Evolutionary conservation across 1,140 invertebrate species (phyloP).

Genomic region (Drosophila azteca): DNA sequence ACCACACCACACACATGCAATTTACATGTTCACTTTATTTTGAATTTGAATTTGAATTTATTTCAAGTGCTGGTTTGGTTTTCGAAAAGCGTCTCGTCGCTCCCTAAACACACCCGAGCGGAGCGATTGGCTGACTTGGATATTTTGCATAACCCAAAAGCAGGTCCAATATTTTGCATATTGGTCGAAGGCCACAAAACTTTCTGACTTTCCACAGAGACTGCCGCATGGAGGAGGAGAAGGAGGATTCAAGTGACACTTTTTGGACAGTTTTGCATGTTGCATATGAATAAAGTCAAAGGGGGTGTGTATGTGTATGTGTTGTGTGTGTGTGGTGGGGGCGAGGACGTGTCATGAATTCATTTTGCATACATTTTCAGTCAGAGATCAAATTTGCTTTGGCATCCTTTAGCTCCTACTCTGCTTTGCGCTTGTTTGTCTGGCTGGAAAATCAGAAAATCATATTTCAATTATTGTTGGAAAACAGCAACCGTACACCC

Average conservation of each 20-base stretch:
- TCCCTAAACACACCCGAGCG: background rate
- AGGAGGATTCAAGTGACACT: slow-evolving; percentile 48
- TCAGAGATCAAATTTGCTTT: slow-evolving; percentile 58
- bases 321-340: background rate
- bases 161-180: slow-evolving; percentile 42
- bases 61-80: slow-evolving; percentile 31
- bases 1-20: slow-evolving; percentile 19
- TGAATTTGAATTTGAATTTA: slow-evolving; percentile 36
- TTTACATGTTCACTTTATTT: slow-evolving; percentile 45
- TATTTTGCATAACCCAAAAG: slow-evolving; percentile 49
- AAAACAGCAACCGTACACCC: slow-evolving; percentile 26
- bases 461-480: slow-evolving; percentile 74
- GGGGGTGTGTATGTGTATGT: background rate
- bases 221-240: slow-evolving; percentile 13
- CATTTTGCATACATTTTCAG: slow-evolving; percentile 62
- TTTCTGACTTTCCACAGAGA: slow-evolving; percentile 57
- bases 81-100: slow-evolving; percentile 48
- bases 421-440: background rate
- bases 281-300: slow-evolving; percentile 62
- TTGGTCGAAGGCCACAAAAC: slow-evolving; percentile 53
- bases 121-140: slow-evolving; percentile 35
- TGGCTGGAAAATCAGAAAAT: slow-evolving; percentile 50
- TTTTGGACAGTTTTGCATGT: slow-evolving; percentile 63
- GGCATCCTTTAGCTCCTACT: slow-evolving; percentile 8
- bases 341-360: slow-evolving; percentile 66